These are phyloP conservation scores for Drosophila longiperda DNA, from an alignment of 2,888 invertebrate genomes.

Conservation along the genomic window DNA sequence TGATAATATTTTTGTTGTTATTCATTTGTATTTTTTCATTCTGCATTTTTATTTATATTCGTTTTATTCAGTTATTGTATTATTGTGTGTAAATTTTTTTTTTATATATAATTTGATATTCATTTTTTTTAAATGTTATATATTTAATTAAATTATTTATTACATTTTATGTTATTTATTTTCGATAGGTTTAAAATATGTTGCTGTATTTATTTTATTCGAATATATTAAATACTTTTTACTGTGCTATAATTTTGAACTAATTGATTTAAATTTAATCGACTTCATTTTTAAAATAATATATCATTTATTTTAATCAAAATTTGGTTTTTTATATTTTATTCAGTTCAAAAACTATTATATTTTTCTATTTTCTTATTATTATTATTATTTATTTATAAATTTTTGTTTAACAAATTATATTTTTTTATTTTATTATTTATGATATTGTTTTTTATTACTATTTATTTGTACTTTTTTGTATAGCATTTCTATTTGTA, in stretches of 20 bases:
- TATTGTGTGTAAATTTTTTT: not conserved
- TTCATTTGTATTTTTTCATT: not conserved
- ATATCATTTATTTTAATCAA: not conserved
- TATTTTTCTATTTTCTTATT: not conserved
- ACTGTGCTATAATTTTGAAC: not conserved
- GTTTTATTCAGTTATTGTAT: not conserved
- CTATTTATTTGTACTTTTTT: too few relatives aligned
- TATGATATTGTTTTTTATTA: too few relatives aligned
- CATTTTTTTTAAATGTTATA: not conserved
- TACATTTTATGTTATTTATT: not conserved
- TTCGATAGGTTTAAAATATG: not conserved
- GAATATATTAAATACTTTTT: not conserved
- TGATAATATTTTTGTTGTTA: not conserved
- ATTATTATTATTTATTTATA: not conserved
- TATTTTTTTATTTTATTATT: too few relatives aligned
- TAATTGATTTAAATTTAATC: not conserved
- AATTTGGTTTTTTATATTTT: not conserved
- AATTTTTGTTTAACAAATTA: too few relatives aligned
- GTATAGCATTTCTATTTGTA: too few relatives aligned
- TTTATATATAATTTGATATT: not conserved
- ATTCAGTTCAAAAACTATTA: too few relatives aligned
- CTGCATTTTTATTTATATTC: not conserved
- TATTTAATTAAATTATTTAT: not conserved
- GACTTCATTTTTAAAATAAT: too few relatives aligned
- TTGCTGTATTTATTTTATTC: not conserved